phyloP scores from a whole-genome alignment of 1,140 invertebrate genomes.

The Formica exsecta region DNA sequence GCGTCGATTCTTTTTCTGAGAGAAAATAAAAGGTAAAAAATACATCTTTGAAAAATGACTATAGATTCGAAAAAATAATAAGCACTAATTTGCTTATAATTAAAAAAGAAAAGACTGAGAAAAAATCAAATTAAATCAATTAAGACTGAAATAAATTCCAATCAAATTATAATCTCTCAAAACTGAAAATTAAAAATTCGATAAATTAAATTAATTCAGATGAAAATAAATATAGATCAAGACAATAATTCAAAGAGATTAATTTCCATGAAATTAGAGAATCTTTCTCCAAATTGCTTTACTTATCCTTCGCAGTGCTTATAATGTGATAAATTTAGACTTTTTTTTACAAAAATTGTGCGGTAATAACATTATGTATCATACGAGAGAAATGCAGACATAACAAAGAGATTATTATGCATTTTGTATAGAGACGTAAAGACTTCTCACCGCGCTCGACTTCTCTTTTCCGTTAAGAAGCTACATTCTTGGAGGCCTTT shows the following conservation, averaged over 20 bases:
- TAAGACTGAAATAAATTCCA: too few species aligned
- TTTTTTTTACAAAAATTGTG: neutral
- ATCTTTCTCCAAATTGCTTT: neutral
- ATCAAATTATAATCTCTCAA: too few species aligned
- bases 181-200: too few species aligned
- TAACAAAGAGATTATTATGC: neutral
- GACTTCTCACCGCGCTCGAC: neutral
- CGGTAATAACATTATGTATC: neutral
- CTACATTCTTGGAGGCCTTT: slow-evolving; percentile 8
- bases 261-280: neutral
- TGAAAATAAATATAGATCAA: slow-evolving; percentile 7
- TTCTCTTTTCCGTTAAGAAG: slow-evolving; percentile 6
- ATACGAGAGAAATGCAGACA: neutral
- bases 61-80: neutral
- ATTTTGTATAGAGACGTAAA: neutral
- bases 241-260: neutral
- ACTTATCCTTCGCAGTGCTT: neutral
- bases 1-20: neutral
- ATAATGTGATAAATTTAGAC: neutral
- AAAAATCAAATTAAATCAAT: neutral
- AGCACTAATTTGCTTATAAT: neutral
- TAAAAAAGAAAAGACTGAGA: neutral
- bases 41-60: neutral
- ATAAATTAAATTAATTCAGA: neutral
- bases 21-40: neutral